These are phyloP conservation scores for Portevinia maculata DNA, from an alignment of 2,888 invertebrate genomes.

Conservation along the genomic window DNA sequence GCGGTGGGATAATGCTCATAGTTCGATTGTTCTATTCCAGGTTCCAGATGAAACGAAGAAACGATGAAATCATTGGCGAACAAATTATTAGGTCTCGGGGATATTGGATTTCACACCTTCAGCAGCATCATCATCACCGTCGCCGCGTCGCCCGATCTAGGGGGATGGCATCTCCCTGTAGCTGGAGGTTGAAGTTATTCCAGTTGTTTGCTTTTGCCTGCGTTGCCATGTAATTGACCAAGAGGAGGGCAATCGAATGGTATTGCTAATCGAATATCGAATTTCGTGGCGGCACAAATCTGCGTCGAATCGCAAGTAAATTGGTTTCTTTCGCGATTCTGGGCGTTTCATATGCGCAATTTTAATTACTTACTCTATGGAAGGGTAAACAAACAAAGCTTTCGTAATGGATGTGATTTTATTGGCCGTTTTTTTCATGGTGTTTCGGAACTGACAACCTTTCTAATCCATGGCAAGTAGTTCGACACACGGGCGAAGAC, in stretches of 20 bases:
- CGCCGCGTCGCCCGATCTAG: too few species aligned
- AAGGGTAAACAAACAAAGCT: slow-evolving; percentile 50
- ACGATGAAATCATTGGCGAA: slow-evolving; percentile 73
- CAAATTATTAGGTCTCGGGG: slow-evolving; percentile 74
- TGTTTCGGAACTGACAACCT: slow-evolving; percentile 75
- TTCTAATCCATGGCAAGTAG: slow-evolving; percentile 79
- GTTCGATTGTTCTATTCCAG: slow-evolving; percentile 70
- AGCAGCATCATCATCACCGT: slow-evolving; percentile 63
- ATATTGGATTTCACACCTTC: slow-evolving; percentile 74
- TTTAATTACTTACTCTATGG: slow-evolving; percentile 58
- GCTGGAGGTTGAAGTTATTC: slow-evolving; percentile 34
- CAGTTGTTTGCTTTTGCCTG: slow-evolving; percentile 59
- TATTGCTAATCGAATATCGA: slow-evolving; percentile 78
- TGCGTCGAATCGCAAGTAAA: slow-evolving; percentile 69
- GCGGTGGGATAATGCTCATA: slow-evolving; percentile 42
- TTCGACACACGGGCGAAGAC: slow-evolving; percentile 81
- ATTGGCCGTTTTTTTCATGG: slow-evolving; percentile 74
- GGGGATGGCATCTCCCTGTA: slow-evolving; percentile 19
- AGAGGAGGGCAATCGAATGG: slow-evolving; percentile 65
- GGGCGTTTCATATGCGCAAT: slow-evolving; percentile 46
- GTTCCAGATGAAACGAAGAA: slow-evolving; percentile 27
- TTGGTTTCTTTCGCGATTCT: slow-evolving; percentile 51
- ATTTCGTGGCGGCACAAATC: slow-evolving; percentile 76
- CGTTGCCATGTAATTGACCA: slow-evolving; percentile 68
- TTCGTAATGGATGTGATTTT: slow-evolving; percentile 59